Evolutionary conservation across 2,888 invertebrate genomes (phyloP).

Genomic region (Epistrophe eligans): DNA sequence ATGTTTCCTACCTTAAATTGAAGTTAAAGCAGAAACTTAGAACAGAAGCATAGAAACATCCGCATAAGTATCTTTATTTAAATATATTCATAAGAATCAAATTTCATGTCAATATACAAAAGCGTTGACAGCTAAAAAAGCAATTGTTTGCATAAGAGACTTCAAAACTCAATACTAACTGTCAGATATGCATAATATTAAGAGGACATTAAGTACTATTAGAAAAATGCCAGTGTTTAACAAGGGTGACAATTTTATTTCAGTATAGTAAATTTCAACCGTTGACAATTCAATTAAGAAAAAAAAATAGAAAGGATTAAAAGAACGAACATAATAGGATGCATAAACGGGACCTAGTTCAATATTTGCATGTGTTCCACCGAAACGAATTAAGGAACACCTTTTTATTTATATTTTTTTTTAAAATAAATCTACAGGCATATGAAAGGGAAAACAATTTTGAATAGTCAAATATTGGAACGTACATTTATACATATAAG

Average conservation of each 20-base stretch:
- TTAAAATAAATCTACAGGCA: slow-evolving; percentile 61
- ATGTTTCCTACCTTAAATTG: too few species aligned
- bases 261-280: slow-evolving; percentile 37
- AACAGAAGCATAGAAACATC: not conserved
- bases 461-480: slow-evolving; percentile 51
- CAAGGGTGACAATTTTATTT: slow-evolving; percentile 59
- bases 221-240: slow-evolving; percentile 56
- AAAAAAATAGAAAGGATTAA: slow-evolving; percentile 54
- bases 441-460: slow-evolving; percentile 34
- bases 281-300: slow-evolving; percentile 60
- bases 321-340: slow-evolving; percentile 18
- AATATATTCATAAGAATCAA: slow-evolving; percentile 47
- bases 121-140: slow-evolving; percentile 57
- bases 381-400: slow-evolving; percentile 68
- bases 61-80: not conserved
- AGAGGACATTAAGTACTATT: slow-evolving; percentile 74
- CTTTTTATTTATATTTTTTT: slow-evolving; percentile 61
- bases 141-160: slow-evolving; percentile 63
- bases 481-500: not conserved
- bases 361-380: slow-evolving; percentile 73
- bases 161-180: slow-evolving; percentile 34
- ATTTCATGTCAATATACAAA: slow-evolving; percentile 32
- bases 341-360: slow-evolving; percentile 59
- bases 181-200: slow-evolving; percentile 45
- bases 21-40: not conserved